Base-by-base conservation (phyloP, 2,113 vertebrate genomes). In the Psittacara wagleri region DNA sequence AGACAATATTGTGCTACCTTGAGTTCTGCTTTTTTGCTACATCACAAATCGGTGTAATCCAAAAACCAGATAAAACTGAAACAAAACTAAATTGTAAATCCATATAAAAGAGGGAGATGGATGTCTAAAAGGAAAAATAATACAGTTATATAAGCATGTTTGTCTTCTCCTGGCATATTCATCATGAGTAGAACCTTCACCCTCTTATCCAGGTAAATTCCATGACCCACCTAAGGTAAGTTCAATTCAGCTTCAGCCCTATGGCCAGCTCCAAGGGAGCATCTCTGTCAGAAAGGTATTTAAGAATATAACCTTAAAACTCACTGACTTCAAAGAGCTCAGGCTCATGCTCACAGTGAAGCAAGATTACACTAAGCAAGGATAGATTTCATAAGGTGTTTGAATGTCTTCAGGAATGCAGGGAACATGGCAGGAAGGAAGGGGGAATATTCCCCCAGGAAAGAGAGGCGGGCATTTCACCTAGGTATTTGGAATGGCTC, bases 11-110 rank as follows among this genome's bases (percentile, higher is more conserved):
- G 91, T 92, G 95, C 97, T 94, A 98, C 98, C 97, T 98, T 95
- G 94, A 92, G 89, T 96, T 97, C 97, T 98, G 98, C 98, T 98
- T 98, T 98, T 94, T 97, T 93, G 79, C 92, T 97, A 73, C 95
- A 88, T 92, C 91, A 89, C 97, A 98, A 97, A 97, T 91, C 95
- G 98, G 96, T 14, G 96, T 98, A 98, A 98, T 97, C 94, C 95
- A 97, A 97, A 97, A 98, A 96, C 88, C 93, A 97, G 95, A 96
- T 83, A 88, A 94, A 94, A 87, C 46, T 73, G 74, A 92, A 95
- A 82, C 59, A 74, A 37, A 25, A 69, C 76, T 87, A 68, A 96
- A 95, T 85, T 89, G 59, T 77, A 96, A 96, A 95, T 78, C 89
- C 96, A 91, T 91, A 82, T 55, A 92, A 87, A 93, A 79, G 69